Conservation (phyloP, 2,888 invertebrate genomes). For the Acanthosoma haemorrhoidale region DNA sequence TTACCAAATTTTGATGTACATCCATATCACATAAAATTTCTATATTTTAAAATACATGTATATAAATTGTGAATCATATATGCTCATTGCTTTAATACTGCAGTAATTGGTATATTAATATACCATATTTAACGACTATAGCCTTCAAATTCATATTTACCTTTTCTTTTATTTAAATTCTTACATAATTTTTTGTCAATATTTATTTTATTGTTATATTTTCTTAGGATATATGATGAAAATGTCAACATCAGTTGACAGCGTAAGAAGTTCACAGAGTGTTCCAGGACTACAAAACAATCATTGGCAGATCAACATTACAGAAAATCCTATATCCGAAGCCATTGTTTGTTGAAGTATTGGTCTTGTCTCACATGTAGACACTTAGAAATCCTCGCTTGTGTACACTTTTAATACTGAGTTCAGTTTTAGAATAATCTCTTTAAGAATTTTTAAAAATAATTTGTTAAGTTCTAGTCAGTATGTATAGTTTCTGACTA, state of each 20-base stretch:
- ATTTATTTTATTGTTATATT: slow-evolving; percentile 22
- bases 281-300: slow-evolving; percentile 44
- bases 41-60: too few species aligned
- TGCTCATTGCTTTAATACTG: too few species aligned
- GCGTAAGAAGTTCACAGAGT: slow-evolving; percentile 51
- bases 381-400: slow-evolving; percentile 27
- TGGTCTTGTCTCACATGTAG: slow-evolving; percentile 14
- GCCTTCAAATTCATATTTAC: too few species aligned
- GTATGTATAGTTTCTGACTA: slow-evolving; percentile 18
- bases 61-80: too few species aligned
- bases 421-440: slow-evolving; percentile 3
- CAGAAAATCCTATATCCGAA: slow-evolving; percentile 71
- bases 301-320: slow-evolving; percentile 63
- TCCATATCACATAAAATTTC: too few species aligned
- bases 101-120: too few species aligned
- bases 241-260: slow-evolving; percentile 40
- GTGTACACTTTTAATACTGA: slow-evolving; percentile 27
- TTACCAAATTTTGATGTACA: too few species aligned
- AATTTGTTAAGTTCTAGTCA: slow-evolving; percentile 21
- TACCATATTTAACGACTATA: too few species aligned
- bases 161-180: too few species aligned
- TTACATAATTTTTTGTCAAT: background rate
- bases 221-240: slow-evolving; percentile 38
- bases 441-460: slow-evolving; percentile 2
- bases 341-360: slow-evolving; percentile 61